Conservation (phyloP, 2,888 invertebrate species). For the Plebejus anna region DNA sequence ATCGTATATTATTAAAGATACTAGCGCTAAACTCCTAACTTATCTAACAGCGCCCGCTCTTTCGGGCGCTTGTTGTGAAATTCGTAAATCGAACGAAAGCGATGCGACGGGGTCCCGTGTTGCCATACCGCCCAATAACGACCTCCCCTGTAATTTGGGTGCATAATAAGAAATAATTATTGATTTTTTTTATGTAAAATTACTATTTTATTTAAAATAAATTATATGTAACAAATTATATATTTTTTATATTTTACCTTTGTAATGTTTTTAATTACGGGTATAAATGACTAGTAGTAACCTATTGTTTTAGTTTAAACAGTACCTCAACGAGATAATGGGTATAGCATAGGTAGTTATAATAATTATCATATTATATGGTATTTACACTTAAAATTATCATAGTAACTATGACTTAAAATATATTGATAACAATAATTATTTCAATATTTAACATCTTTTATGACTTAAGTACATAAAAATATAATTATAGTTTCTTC, state of each 20-base stretch:
- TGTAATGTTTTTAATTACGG: neutral
- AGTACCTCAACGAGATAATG: neutral
- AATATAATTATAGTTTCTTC: neutral
- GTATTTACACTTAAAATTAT: neutral
- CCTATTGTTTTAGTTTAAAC: neutral
- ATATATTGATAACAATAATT: neutral
- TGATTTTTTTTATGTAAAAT: neutral
- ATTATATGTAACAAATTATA: neutral
- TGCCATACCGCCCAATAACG: neutral
- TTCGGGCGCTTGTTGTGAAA: constrained; percentile 34
- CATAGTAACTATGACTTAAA: neutral
- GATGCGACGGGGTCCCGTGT: neutral
- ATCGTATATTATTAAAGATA: no score
- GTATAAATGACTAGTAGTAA: neutral
- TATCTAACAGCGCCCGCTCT: constrained; percentile 34
- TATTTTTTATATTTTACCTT: neutral
- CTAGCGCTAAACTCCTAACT: neutral
- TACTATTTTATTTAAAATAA: neutral
- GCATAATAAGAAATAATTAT: neutral
- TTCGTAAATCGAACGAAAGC: constrained; percentile 7
- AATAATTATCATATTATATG: neutral
- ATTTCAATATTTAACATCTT: neutral
- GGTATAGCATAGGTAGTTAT: neutral
- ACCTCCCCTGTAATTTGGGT: neutral
- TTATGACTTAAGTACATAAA: neutral